These are phyloP conservation scores for Threskiornis aethiopicus DNA, from an alignment of 2,797 vertebrate genomes.

Conservation along the genomic window DNA sequence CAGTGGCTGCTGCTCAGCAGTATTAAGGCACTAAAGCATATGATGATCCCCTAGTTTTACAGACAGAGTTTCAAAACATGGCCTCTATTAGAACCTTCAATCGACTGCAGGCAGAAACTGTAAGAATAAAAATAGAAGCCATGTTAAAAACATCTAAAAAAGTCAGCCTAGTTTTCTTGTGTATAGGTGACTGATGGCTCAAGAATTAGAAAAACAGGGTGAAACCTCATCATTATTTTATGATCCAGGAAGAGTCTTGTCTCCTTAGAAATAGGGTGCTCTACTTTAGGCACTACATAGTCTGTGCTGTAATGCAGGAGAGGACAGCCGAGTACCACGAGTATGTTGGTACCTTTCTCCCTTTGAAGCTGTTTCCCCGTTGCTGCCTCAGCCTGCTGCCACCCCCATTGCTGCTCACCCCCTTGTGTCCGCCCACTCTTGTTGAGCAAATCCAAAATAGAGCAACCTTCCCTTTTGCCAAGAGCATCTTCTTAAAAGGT, in stretches of 20 bases:
- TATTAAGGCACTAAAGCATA: background rate
- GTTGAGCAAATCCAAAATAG: background rate
- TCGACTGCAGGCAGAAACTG: background rate
- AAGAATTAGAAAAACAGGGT: background rate
- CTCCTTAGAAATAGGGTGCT: background rate
- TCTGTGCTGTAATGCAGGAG: background rate
- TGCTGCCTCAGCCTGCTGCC: background rate
- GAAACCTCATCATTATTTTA: background rate
- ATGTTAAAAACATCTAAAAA: background rate
- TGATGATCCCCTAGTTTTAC: background rate
- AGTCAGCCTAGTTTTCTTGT: background rate
- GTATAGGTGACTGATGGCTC: background rate
- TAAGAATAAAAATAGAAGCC: slow-evolving; percentile 10
- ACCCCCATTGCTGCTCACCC: fast-evolving
- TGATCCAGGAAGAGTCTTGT: background rate
- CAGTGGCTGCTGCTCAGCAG: background rate
- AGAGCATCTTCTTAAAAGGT: background rate
- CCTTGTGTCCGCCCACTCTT: background rate
- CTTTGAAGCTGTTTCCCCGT: fast-evolving
- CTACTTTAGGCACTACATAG: background rate
- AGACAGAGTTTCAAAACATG: background rate
- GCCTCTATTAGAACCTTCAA: background rate
- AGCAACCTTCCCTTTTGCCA: background rate
- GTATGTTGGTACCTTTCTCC: background rate
- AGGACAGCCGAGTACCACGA: background rate